A percentile compares a stretch with the other conserved stretches of the same genome.
phyloP scores from a whole-genome alignment of 2,888 invertebrate species.

The Luperina testacea region DNA sequence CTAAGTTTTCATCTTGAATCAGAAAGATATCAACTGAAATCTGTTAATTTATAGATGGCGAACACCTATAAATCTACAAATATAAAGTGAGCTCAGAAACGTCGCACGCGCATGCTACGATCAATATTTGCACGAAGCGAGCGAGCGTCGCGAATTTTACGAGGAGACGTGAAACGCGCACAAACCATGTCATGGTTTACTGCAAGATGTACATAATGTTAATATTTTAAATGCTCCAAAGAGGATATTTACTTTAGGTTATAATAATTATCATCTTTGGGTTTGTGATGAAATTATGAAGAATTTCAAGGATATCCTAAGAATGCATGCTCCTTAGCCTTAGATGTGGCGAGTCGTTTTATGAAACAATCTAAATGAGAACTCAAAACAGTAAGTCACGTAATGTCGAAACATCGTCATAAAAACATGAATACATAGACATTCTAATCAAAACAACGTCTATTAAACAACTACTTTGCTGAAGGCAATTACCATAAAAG shows the following conservation, averaged over 20 bases:
- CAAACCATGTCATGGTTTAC: slow-evolving; percentile 58
- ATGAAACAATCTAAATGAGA: background rate
- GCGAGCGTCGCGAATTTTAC: slow-evolving; percentile 52
- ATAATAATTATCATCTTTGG: background rate
- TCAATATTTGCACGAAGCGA: slow-evolving; percentile 50
- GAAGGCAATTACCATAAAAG: slow-evolving; percentile 32
- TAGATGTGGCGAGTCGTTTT: background rate
- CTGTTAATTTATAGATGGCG: slow-evolving; percentile 3
- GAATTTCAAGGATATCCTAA: background rate
- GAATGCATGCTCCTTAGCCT: background rate
- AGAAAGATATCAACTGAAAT: background rate
- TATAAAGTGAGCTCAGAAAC: slow-evolving; percentile 22
- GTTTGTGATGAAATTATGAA: background rate
- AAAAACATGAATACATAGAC: background rate
- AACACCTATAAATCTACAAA: slow-evolving; percentile 3
- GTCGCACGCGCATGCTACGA: slow-evolving; percentile 39
- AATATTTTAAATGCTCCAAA: slow-evolving; percentile 11
- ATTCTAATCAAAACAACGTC: slow-evolving; percentile 18
- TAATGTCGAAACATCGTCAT: background rate
- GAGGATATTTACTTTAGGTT: slow-evolving; percentile 27
- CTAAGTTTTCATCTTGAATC: background rate
- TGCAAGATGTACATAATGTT: slow-evolving; percentile 28
- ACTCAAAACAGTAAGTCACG: background rate
- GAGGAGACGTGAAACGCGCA: slow-evolving; percentile 51
- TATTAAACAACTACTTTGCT: slow-evolving; percentile 15